Evolutionary conservation across 1,140 invertebrate species (phyloP), one percentile per base, ranked within the genome.

Genomic region (Saxidomus purpurata): DNA sequence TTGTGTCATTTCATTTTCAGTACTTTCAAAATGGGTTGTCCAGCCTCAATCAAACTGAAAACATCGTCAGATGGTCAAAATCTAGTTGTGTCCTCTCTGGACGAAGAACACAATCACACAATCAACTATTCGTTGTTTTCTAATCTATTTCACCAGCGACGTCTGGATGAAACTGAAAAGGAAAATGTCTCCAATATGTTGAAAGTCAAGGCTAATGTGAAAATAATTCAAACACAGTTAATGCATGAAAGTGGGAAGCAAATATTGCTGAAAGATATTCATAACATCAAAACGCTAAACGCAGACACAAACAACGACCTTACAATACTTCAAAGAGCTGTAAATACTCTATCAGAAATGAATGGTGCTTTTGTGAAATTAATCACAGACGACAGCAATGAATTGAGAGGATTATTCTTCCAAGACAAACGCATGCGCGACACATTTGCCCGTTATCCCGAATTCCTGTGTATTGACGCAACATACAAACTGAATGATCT

Each of bases 401-500:
- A 40, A 74, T 36, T 74, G 31, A 74, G 36, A 74, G 36, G 36
- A 49, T 0, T 74, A 22, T 74, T 74, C 34, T 74, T 36, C n/a
- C 11, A 74, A 40, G 69, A 74, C 34, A 3, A 0, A 22, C 3
- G 31, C 0, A 74, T 74, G 69, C 0, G 34, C 3, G 19, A 38
- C 25, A 74, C 34, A 15, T 74, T 74, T 74, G 3, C 22, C 13
- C 17, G 22, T 11, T 74, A 34, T 31, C 69, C 36, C 8, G 9
- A 74, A 40, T 74, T 74, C 34, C 4, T 74, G 6, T 74, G 34
- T 31, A 15, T 36, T 17, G 69, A 74, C 0, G 28, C 69, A 6
- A 74, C 69, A 74, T 36, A 74, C 31, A 74, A 31, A 28, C 17
- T 74, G 38, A 74, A 74, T 74, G 9, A 74, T 36, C 34, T 74